Conservation (phyloP, 2,888 invertebrate genomes). For the Branchinecta sandiegonensis region DNA sequence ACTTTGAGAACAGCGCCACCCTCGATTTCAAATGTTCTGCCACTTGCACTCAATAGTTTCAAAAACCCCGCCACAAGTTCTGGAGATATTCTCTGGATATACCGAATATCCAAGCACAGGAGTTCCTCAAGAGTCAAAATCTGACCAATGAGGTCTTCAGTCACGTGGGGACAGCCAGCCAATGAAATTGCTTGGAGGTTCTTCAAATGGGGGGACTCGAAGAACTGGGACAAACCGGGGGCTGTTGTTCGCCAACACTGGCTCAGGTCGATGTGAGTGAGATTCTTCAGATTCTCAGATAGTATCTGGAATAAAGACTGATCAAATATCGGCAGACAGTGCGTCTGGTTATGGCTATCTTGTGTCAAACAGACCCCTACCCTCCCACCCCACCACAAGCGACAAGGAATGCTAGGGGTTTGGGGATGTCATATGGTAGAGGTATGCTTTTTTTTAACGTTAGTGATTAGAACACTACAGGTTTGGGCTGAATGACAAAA, state of each 20-base stretch:
- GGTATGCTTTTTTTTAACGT: too few species aligned
- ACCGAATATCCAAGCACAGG: background rate
- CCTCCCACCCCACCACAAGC: too few species aligned
- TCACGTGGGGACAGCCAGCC: constrained; percentile 5
- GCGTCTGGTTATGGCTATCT: too few species aligned
- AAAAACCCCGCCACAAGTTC: too few species aligned
- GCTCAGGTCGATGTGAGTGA: background rate
- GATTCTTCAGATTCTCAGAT: background rate
- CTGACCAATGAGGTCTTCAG: background rate
- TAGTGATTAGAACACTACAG: too few species aligned
- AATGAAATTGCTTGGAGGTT: background rate
- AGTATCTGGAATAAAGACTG: background rate
- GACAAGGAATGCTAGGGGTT: too few species aligned
- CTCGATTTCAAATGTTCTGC: constrained; percentile 11
- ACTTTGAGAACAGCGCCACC: background rate
- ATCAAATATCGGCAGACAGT: too few species aligned
- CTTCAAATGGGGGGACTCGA: constrained; percentile 8
- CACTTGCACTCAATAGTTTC: background rate
- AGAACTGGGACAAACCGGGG: background rate
- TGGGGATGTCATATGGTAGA: too few species aligned
- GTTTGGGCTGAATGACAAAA: too few species aligned
- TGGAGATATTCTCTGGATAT: background rate
- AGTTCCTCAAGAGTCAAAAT: background rate
- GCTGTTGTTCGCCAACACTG: constrained; percentile 4
- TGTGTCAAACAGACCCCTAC: too few species aligned